Conservation (phyloP, 2,113 vertebrate genomes). For the Ammodytes dubius region DNA sequence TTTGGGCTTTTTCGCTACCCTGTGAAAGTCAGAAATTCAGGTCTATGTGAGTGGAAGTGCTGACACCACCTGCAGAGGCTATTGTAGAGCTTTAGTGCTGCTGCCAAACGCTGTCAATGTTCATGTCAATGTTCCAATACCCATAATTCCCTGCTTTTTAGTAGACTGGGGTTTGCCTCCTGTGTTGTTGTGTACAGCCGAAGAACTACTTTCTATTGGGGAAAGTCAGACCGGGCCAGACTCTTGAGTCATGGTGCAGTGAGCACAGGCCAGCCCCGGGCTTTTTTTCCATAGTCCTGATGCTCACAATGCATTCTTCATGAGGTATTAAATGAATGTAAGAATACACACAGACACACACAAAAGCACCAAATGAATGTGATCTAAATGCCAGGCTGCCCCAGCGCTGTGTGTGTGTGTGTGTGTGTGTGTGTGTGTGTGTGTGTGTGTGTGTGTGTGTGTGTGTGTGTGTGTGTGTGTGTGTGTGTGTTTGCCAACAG, state of each 20-base stretch:
- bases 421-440: no score
- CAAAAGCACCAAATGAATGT: slow-evolving; percentile 69
- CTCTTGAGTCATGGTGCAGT: slow-evolving; percentile 68
- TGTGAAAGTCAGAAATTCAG: slow-evolving; percentile 29
- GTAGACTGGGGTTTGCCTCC: slow-evolving; percentile 51
- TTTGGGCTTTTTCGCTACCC: slow-evolving; percentile 29
- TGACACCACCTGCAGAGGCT: slow-evolving; percentile 58
- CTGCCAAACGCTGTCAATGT: no score
- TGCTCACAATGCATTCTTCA: slow-evolving; percentile 78
- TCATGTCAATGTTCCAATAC: no score
- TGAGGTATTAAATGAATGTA: slow-evolving; percentile 82
- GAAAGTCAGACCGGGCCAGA: slow-evolving; percentile 60
- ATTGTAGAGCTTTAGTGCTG: slow-evolving; percentile 51
- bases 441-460: no score
- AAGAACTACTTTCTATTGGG: slow-evolving; percentile 47
- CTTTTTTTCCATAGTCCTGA: slow-evolving; percentile 52
- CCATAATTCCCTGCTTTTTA: no score
- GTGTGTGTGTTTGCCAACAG: neutral
- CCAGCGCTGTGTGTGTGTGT: slow-evolving; percentile 56
- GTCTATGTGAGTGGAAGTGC: slow-evolving; percentile 42
- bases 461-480: no score
- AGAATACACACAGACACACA: slow-evolving; percentile 71
- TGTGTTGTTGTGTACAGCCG: slow-evolving; percentile 49
- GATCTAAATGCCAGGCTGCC: slow-evolving; percentile 81
- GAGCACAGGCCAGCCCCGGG: slow-evolving; percentile 61